These are phyloP conservation scores for Drusus annulatus DNA, from an alignment of 1,140 invertebrate genomes.

Conservation along the genomic window DNA sequence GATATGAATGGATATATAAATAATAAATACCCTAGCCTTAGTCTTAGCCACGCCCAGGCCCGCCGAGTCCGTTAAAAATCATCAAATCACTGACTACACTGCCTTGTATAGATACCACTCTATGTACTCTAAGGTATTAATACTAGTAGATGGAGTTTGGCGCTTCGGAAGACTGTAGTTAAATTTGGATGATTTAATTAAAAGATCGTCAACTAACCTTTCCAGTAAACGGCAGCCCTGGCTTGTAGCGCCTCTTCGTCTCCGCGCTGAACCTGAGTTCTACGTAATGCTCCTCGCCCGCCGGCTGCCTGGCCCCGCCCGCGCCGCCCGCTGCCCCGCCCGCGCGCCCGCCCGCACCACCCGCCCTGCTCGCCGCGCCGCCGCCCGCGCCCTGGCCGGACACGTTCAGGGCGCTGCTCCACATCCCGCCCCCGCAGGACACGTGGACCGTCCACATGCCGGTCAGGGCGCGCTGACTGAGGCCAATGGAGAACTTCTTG, in stretches of 20 bases:
- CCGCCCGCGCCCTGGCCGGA: slow-evolving; percentile 51
- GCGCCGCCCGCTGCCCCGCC: neutral
- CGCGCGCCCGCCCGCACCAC: slow-evolving; percentile 19
- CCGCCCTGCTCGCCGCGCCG: neutral
- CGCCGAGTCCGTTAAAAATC: no score
- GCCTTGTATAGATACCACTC: no score
- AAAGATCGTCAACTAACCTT: slow-evolving; percentile 70
- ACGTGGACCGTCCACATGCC: slow-evolving; percentile 74
- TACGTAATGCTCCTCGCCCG: slow-evolving; percentile 77
- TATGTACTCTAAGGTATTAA: no score
- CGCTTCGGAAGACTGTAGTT: no score
- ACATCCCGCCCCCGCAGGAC: slow-evolving; percentile 72
- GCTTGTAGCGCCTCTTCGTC: slow-evolving; percentile 76
- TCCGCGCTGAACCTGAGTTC: slow-evolving; percentile 76
- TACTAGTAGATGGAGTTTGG: no score
- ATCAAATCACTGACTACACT: no score
- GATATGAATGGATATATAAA: no score
- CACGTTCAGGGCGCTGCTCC: slow-evolving; percentile 68
- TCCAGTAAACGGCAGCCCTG: slow-evolving; percentile 76
- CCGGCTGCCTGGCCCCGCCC: slow-evolving; percentile 64
- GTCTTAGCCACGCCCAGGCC: no score
- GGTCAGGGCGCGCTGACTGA: slow-evolving; percentile 70
- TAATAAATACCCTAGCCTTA: no score
- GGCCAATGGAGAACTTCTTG: slow-evolving; percentile 70
- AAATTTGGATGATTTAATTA: no score